Base-by-base conservation (phyloP, 2,797 vertebrate genomes). In the Acanthurus lineatus region DNA sequence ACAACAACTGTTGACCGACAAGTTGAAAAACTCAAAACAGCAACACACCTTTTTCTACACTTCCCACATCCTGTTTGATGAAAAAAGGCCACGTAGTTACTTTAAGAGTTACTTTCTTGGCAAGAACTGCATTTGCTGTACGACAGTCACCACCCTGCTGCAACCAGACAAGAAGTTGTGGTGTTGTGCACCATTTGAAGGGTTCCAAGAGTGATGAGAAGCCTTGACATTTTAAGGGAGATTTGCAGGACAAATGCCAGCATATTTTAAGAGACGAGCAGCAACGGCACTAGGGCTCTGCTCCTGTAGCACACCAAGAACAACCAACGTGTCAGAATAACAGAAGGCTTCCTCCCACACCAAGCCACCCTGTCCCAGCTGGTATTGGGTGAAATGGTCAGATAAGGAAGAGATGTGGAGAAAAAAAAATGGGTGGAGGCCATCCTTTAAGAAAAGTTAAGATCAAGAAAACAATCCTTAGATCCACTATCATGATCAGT, bases 181-280 rank as follows among this genome's bases (percentile, higher is more conserved):
- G 15, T 54, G 14, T 65, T 62, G 48, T 17, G 40, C 20, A 25
- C 35, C 51, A 45, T 69, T 52, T 77, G 62, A 67, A 76, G 67
- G 61, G 51, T 78, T 77, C 53, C 63, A 81, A 56, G 52, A 71
- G 67, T 9, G 3, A 81, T 4, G 25, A 52, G 66, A 56, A 82
- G 69, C 85, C 76, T 83, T 89, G 82, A 85, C 77, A 84, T 88
- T 88, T 86, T 65, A 76, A 72, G 28, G 65, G 74, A 69, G 62
- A 65, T 35, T 58, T 52, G 52, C 53, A 51, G 77, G 59, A 87
- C 70, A 73, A 66, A 59, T 53, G 82, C 76, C 77, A 78, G 70
- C 75, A 81, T 76, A 86, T 70, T 84, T 73, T 38, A 54, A 62
- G 65, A 88, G 58, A 71, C 67, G 77, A 70, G 74, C 63, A 64